Base-by-base conservation (phyloP, 1,140 invertebrate species). In the Latrodectus geometricus region DNA sequence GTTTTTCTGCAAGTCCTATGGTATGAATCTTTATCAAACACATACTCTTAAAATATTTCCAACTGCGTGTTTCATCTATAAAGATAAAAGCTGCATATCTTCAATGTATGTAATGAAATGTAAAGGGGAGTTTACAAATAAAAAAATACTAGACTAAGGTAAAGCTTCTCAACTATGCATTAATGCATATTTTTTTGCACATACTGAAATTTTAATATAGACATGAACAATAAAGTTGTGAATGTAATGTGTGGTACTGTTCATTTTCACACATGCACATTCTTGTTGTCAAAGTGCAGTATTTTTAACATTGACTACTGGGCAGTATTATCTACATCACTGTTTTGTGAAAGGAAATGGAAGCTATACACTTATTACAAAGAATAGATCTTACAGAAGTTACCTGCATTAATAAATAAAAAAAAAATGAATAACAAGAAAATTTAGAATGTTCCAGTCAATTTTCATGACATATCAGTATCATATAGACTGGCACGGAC, bases 311-410 rank as follows among this genome's bases (percentile, higher is more conserved):
- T 75, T 75, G 81, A 65, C 81, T 84, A 84, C 56, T 14, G 14
- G 70, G 35, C 48, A 65, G 50, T 52, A 72, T 75, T 75, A 21
- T 66, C 81, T 66, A 8, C 66, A 61, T 72, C 35, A n/a, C 11
- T 48, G 52, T 82, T n/a, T 72, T 75, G 35, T 70, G 8, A 49
- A 74, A 74, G 52, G 35, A 84, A 84, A n/a, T n/a, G n/a, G n/a
- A n/a, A 84, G 61, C 81, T 84, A 72, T 84, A 84, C 81, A 84
- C 61, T 84, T 84, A 84, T 84, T 84, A 84, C 81, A 84, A 66
- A 35, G 73, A 75, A 56, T 72, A 9, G 65, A 84, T 84, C 81
- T 84, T 75, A 11, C 72, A 84, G 56, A 73, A 84, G 72, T 35
- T 35, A 3, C 35, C 35, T 35, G 35, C 1, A 35, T 1, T 35